Evolutionary conservation across 2,113 vertebrate species (phyloP), one percentile per base, ranked within the genome.

Genomic region (Tauraco erythrolophus): DNA sequence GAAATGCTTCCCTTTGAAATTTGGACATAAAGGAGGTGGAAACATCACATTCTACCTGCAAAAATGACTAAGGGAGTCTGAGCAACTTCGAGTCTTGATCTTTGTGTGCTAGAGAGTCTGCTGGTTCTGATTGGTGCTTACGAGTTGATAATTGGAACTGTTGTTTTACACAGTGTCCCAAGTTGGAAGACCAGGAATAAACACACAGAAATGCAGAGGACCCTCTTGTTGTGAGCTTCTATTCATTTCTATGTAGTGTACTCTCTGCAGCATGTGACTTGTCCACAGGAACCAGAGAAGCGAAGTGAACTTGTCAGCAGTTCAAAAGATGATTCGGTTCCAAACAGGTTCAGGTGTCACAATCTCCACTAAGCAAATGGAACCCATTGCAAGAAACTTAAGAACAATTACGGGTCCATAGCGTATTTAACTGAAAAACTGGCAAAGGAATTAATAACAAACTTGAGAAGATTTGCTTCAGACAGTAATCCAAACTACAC

Each of bases 11-110:
- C 22, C 33, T 86, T 48, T 84, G 74, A 35, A 75, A 78, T 92
- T 71, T 2, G 4, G 28, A 57, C 41, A 58, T 61, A 57, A 54
- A 64, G 53, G 48, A 21, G 24, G 39, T 82, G 68, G 77, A 83
- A 90, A 45, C 15, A 24, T 77, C 48, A 17, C 0, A 0, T 53
- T 89, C 61, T 27, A 13, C 31, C 37, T 19, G 0, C 37, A 57
- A 21, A 82, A 77, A 56, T 27, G 24, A 2, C 0, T 56, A 41
- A 69, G 27, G 41, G 61, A 89, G 58, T 45, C 27, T 35, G 46
- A 88, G 31, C 19, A 62, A 3, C 33, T 76, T 53, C 23, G 57
- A 25, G 25, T 31, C 62, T 58, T 58, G 41, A 51, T 41, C 53
- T 80, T 56, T 31, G 19, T 68, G 2, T n/a, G 22, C 48, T 89